phyloP scores from a whole-genome alignment of 2,888 invertebrate species.

The Electrophaes corylata region DNA sequence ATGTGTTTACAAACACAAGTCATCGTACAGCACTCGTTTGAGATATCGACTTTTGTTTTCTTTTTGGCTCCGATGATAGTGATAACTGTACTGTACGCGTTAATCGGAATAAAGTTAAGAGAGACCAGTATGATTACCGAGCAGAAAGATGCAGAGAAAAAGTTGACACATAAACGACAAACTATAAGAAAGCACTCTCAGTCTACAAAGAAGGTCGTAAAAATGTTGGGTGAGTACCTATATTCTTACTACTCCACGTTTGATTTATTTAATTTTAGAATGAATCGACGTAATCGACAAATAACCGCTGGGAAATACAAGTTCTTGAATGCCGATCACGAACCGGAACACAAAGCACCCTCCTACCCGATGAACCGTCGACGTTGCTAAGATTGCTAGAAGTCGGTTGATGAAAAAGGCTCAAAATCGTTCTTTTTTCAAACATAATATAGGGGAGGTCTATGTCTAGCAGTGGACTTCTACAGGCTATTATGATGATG shows the following conservation, averaged over 20 bases:
- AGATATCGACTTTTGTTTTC: slow-evolving; percentile 88
- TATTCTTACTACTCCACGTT: background rate
- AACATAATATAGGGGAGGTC: no score
- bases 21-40: slow-evolving; percentile 86
- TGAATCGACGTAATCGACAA: no score
- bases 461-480: no score
- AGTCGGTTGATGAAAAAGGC: no score
- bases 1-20: slow-evolving; percentile 80
- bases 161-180: slow-evolving; percentile 51
- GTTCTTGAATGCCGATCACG: no score
- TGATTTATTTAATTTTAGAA: no score
- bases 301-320: no score
- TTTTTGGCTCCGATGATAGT: slow-evolving; percentile 91
- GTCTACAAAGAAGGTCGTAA: slow-evolving; percentile 88
- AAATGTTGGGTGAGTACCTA: slow-evolving; percentile 88
- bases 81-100: slow-evolving; percentile 89
- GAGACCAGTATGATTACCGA: slow-evolving; percentile 69
- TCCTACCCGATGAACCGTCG: no score
- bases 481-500: no score
- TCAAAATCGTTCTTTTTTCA: no score
- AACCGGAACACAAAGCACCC: no score
- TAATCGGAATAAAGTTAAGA: slow-evolving; percentile 86
- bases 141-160: slow-evolving; percentile 53
- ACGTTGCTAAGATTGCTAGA: no score
- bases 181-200: slow-evolving; percentile 75